Conservation (phyloP, 1,140 invertebrate species). For the Drosophila santomea region DNA sequence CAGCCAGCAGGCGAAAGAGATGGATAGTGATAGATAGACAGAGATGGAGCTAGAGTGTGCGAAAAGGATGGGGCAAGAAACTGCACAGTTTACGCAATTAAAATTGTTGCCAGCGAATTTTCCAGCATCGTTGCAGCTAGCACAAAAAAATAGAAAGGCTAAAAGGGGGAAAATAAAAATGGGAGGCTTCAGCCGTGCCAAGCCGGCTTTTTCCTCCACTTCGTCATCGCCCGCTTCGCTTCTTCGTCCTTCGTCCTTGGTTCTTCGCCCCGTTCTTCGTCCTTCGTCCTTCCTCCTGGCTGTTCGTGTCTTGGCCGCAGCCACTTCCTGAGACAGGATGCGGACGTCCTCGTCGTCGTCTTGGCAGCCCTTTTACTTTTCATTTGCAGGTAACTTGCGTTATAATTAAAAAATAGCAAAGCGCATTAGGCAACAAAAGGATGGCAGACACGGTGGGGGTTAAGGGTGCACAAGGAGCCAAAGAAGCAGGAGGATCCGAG, state of each 20-base stretch:
- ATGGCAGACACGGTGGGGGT: slow-evolving; percentile 25
- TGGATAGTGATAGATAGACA: not conserved
- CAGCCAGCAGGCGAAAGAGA: slow-evolving; percentile 3
- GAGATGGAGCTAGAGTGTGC: not conserved
- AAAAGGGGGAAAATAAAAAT: slow-evolving; percentile 21
- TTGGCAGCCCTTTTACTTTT: slow-evolving; percentile 82
- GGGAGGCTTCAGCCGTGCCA: slow-evolving; percentile 14
- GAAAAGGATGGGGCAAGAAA: slow-evolving; percentile 30
- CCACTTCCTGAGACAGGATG: slow-evolving; percentile 62
- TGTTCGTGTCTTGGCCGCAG: slow-evolving; percentile 70
- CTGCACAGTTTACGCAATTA: slow-evolving; percentile 80
- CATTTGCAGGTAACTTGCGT: slow-evolving; percentile 80
- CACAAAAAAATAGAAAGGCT: slow-evolving; percentile 30
- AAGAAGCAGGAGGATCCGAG: not conserved
- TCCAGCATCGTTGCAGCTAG: slow-evolving; percentile 46
- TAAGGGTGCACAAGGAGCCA: not conserved
- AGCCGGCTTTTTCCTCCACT: slow-evolving; percentile 15
- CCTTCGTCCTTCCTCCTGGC: slow-evolving; percentile 1
- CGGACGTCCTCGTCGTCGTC: slow-evolving; percentile 52
- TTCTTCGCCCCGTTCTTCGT: not conserved
- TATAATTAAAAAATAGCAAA: slow-evolving; percentile 83
- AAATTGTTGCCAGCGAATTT: slow-evolving; percentile 81
- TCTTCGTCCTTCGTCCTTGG: too few species aligned
- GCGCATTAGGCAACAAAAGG: slow-evolving; percentile 80
- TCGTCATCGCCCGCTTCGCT: not conserved